Evolutionary conservation across 1,140 invertebrate species (phyloP), one percentile per base, ranked within the genome.

Genomic region (Bradynema listronoti): DNA sequence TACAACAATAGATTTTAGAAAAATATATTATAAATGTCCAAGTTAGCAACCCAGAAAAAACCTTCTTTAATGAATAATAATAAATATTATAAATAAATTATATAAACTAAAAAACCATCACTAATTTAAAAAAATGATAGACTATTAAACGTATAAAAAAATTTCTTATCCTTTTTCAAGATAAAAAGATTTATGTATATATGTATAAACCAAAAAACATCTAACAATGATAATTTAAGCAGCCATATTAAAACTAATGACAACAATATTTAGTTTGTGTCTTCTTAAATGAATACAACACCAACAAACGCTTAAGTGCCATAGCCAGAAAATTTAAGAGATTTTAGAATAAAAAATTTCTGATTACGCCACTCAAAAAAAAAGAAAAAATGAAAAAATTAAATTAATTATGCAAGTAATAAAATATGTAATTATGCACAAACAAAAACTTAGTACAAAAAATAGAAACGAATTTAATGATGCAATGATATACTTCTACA

Each of bases 301-400:
- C n/a, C n/a, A n/a, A n/a, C n/a, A n/a, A n/a, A n/a, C n/a, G n/a
- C n/a, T n/a, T n/a, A n/a, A n/a, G n/a, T n/a, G n/a, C n/a, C n/a
- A n/a, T n/a, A n/a, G n/a, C n/a, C n/a, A n/a, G n/a, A n/a, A n/a
- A n/a, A n/a, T n/a, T n/a, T n/a, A n/a, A n/a, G n/a, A n/a, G n/a
- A n/a, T n/a, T 27, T 46, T 29, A 46, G 24, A 46, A 24, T 46
- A 46, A 46, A 27, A 14, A 24, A 24, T 24, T 16, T 9, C 25
- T 24, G 45, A 46, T 46, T 46, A 46, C 30, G 45, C 25, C 43
- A 46, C n/a, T 22, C n/a, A n/a, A n/a, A 45, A 25, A 46, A 46
- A 24, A 24, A 5, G n/a, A 24, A 46, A 22, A 46, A 16, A 16
- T 46, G 16, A 4, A 14, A 46, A 46, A 24, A 24, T 16, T 6